These are phyloP conservation scores for Caenorhabditis briggsae DNA, from an alignment of 1,140 invertebrate genomes.

Conservation along the genomic window DNA sequence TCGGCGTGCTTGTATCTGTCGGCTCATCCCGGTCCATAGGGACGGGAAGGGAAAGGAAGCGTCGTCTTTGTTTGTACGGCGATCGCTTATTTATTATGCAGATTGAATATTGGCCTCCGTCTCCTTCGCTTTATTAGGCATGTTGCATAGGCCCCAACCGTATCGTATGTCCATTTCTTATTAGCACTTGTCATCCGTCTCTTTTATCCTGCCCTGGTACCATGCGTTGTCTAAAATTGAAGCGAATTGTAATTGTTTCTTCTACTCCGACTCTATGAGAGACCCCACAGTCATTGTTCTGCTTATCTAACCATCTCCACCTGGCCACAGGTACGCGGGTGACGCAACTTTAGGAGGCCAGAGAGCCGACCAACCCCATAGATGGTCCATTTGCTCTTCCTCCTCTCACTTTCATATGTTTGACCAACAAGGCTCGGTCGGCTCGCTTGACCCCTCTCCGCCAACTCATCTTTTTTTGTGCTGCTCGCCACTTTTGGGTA, in stretches of 20 bases:
- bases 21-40: slow-evolving; percentile 4
- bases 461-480: neutral
- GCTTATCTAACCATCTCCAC: neutral
- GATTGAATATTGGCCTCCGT: slow-evolving; percentile 44
- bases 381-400: slow-evolving; percentile 20
- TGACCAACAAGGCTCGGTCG: slow-evolving; percentile 26
- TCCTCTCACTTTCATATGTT: slow-evolving; percentile 16
- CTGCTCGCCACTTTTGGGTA: neutral
- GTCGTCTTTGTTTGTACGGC: slow-evolving; percentile 46
- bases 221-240: slow-evolving; percentile 7
- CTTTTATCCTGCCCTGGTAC: slow-evolving; percentile 4
- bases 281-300: slow-evolving; percentile 9
- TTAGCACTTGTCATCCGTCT: slow-evolving; percentile 48
- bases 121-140: slow-evolving; percentile 28
- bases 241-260: slow-evolving; percentile 46
- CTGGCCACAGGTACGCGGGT: slow-evolving; percentile 32
- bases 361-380: slow-evolving; percentile 36
- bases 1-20: slow-evolving; percentile 20
- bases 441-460: slow-evolving; percentile 9
- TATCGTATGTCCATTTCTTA: slow-evolving; percentile 54
- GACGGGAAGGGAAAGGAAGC: slow-evolving; percentile 36
- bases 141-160: slow-evolving; percentile 24
- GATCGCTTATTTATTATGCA: slow-evolving; percentile 53
- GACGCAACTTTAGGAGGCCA: slow-evolving; percentile 43
- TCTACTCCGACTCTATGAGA: too few relatives aligned